phyloP scores from a whole-genome alignment of 2,113 vertebrate species.

The Nothocercus julius region DNA sequence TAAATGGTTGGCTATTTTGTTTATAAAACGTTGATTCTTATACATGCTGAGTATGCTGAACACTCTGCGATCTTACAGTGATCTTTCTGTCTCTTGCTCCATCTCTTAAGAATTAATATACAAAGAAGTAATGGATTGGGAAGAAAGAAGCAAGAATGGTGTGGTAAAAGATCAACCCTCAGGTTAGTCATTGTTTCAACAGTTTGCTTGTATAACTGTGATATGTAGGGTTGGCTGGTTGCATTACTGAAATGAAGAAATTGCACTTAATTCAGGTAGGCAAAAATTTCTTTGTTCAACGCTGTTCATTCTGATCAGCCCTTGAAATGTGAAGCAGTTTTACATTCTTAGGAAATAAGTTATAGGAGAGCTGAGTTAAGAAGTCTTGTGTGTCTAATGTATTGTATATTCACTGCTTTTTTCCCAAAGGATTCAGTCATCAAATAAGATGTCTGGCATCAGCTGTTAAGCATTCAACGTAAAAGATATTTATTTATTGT shows the following conservation, averaged over 20 bases:
- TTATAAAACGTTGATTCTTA: background rate
- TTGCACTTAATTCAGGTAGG: slow-evolving; percentile 17
- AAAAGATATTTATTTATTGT: too few relatives aligned
- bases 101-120: slow-evolving; percentile 89
- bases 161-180: slow-evolving; percentile 93
- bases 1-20: background rate
- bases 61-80: background rate
- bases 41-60: background rate
- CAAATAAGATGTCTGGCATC: background rate
- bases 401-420: background rate
- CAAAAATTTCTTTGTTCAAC: background rate
- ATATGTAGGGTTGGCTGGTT: background rate
- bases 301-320: background rate
- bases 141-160: slow-evolving; percentile 96
- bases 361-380: background rate
- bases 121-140: slow-evolving; percentile 98
- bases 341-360: background rate
- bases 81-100: background rate
- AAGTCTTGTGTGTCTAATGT: background rate
- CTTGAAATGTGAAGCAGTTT: background rate
- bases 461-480: too few relatives aligned
- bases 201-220: background rate
- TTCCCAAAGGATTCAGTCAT: background rate
- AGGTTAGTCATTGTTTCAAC: slow-evolving; percentile 84
- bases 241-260: background rate